phyloP scores from a whole-genome alignment of 2,113 vertebrate species.

The Tonatia bakeri region DNA sequence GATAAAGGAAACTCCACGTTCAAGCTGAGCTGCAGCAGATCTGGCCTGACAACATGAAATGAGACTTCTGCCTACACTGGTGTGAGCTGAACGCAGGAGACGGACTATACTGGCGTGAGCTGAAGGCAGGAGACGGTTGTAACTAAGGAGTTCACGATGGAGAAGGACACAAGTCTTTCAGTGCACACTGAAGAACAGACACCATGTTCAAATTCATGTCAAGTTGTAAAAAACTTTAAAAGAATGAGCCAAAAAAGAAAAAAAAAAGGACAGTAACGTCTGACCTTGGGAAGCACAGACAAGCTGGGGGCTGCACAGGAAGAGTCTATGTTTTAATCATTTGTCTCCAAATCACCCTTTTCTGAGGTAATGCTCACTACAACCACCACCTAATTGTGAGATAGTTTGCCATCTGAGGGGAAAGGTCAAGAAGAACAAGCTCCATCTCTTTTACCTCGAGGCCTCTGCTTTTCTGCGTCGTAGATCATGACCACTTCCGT shows the following conservation, averaged over 20 bases:
- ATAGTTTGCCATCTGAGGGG: constrained; percentile 97
- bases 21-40: background rate
- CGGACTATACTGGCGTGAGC: constrained; percentile 10
- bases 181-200: constrained; percentile 23
- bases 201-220: background rate
- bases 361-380: constrained; percentile 67
- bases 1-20: background rate
- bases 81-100: constrained; percentile 12
- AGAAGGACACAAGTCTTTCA: background rate
- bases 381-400: constrained; percentile 77
- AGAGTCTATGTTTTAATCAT: constrained; percentile 61
- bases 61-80: constrained; percentile 24
- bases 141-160: background rate
- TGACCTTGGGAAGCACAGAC: constrained; percentile 69
- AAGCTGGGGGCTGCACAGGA: constrained; percentile 65
- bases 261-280: constrained; percentile 57
- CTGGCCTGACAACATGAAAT: background rate
- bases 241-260: constrained; percentile 56
- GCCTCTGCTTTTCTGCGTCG: constrained; percentile 99
- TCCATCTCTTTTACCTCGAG: constrained; percentile 99
- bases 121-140: background rate
- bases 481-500: constrained; percentile 99
- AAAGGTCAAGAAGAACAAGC: constrained; percentile 84
- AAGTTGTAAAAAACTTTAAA: constrained; percentile 30
- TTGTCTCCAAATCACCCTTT: constrained; percentile 69